Evolutionary conservation across 1,140 invertebrate genomes (phyloP).

Genomic region (Stegodyphus mimosarum): DNA sequence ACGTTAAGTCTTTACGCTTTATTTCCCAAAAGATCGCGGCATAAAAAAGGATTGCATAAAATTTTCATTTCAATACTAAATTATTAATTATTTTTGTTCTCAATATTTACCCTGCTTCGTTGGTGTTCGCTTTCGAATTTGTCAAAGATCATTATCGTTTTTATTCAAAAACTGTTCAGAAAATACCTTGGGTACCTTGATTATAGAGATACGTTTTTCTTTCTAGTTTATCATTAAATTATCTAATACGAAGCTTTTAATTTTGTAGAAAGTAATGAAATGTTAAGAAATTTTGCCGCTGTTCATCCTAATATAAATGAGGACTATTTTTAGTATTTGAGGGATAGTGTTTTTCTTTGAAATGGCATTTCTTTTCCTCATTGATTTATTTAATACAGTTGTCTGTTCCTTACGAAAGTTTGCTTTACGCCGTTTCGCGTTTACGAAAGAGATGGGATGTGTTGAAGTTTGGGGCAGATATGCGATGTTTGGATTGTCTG

Average conservation of each 20-base stretch:
- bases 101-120: constrained; percentile 9
- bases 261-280: constrained; percentile 6
- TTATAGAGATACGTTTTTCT: background rate
- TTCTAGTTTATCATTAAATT: background rate
- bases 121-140: background rate
- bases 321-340: no score
- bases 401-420: no score
- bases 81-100: constrained; percentile 58
- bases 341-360: no score
- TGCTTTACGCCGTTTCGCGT: no score
- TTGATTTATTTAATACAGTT: no score
- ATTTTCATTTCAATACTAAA: constrained; percentile 50
- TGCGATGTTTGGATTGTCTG: no score
- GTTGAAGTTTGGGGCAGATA: no score
- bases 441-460: no score
- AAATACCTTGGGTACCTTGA: background rate
- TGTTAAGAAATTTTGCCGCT: no score
- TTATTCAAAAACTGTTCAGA: background rate
- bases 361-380: no score
- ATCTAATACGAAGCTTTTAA: constrained; percentile 5
- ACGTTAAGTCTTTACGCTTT: constrained; percentile 11
- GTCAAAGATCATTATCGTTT: constrained; percentile 4
- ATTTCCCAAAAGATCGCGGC: constrained; percentile 33
- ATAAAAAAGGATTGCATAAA: constrained; percentile 27
- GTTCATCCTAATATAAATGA: no score